Base-by-base conservation (phyloP, 2,888 invertebrate species). In the Elysia crispata region DNA sequence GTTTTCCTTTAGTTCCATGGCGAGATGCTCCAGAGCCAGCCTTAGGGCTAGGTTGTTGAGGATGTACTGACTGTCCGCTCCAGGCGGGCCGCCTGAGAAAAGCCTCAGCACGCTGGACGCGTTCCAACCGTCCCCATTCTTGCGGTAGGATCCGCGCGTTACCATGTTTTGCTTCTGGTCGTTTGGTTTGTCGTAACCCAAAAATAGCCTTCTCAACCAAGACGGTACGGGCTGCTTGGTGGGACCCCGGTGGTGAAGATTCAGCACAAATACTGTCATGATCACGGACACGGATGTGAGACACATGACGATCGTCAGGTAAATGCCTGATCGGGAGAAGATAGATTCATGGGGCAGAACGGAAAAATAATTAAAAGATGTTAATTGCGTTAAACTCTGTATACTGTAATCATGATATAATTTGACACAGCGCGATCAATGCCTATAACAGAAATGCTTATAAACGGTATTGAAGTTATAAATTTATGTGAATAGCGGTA, bases 261-360 rank as follows among this genome's bases (percentile, higher is more conserved):
- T 94, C 25, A 94, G 91, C 3, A 94, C 94, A 82, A 93, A 91
- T 73, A 94, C 93, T 1, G 93, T 93, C 91, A 93, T 92, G 77
- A 93, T 93, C 82, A 93, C 94, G 5, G 94, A 94, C 79, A 94
- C 92, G 49, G 94, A 93, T n/a, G 94, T 94, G 88, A 94, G 92
- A 41, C 93, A 93, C 94, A 94, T 94, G 57, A 94, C 94, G 18
- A 93, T 92, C 1, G 94, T 94, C 84, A 94, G 88, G 88, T 94
- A 94, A 77, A 94, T 93, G 83, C 94, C 93, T 94, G 87, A 25
- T n/a, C 54, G 1, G 50, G 8, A 54, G 23, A 11, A 41, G 41
- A 11, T 41, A 41, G 5, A 11, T 41, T 11, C 3, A 41, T 41
- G 41, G 41, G 41, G 41, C 11, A 41, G 41, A 41, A 41, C 3